Evolutionary conservation across 2,113 vertebrate species (phyloP), one percentile per base, ranked within the genome.

Genomic region (Anser cygnoides): DNA sequence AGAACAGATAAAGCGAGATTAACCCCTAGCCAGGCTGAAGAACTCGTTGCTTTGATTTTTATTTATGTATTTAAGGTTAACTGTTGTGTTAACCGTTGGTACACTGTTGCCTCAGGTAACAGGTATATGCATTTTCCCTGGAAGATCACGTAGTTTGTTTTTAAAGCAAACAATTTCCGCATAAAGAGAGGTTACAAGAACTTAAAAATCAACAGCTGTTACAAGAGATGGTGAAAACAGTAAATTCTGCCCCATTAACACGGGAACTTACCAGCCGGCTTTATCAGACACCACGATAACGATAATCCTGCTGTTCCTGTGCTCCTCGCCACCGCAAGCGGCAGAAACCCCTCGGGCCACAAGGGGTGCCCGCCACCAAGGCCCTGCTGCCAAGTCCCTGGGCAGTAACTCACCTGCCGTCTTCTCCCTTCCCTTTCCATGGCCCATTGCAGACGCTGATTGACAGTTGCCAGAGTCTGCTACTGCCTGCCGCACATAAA

Each of bases 401-500:
- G 63, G 52, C 72, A 93, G 79, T 26, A 49, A 93, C 84, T 55
- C 82, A 89, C 90, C 86, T 83, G 16, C 62, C 1, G 3, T 41
- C 50, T 21, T 10, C 70, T 78, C 54, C 41, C 8, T 1, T 19
- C 79, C 80, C 19, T 49, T 66, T 41, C 8, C 80, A 11, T 2
- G 84, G 86, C 67, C 83, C 16, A 11, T 41, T 96, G 8, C 74
- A 95, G 93, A 87, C 71, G 91, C 85, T 92, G 94, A 96, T 4
- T 94, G 95, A 90, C 94, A 96, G 84, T 50, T 41, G 87, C 83
- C 94, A 92, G 80, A 58, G 63, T 33, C 25, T 4, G 46, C 6
- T 59, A 62, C 93, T 92, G 84, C 68, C 93, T 39, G 74, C 88
- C 61, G 82, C 78, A 90, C 83, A 95, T 28, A 44, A 93, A 71